Base-by-base conservation (phyloP, 2,888 invertebrate species). In the Pseudococcus longispinus region DNA sequence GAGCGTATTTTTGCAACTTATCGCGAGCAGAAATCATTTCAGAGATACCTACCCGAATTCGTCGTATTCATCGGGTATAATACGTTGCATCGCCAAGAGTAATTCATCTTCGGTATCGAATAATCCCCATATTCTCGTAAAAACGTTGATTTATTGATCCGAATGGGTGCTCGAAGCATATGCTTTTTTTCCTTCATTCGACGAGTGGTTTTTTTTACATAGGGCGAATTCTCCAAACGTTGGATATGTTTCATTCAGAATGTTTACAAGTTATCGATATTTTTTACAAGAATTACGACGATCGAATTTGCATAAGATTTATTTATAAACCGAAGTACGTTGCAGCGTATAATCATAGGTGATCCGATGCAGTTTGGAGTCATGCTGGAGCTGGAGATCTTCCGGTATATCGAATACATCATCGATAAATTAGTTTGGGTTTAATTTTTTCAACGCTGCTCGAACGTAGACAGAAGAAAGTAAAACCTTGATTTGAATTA, bases 401-500 rank as follows among this genome's bases (percentile, higher is more conserved):
- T 60, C 60, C 60, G 60, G 60, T 60, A n/a, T 46, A 51, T 9
- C 9, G 60, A 23, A 60, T 23, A 60, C 13, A 2, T 60, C 13
- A 23, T 60, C 60, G 23, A 60, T 60, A 23, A 60, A 60, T 60
- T 20, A 23, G 23, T 60, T 60, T 60, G 1, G 13, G 23, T 60
- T 60, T 60, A 60, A 60, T 60, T 60, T 60, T 60, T 60, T 23
- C 23, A 60, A 60, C 60, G 60, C 20, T 2, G 23, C 60, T 1
- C 15, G 60, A 60, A 60, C 60, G 60, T 9, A 60, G 60, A 60
- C 60, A 60, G 60, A 60, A 60, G 60, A 60, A 60, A 60, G 60
- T 23, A 23, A 60, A 60, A 60, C 60, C 20, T 60, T 60, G 23
- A 60, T 60, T 60, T 60, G 11, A 60, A 60, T 60, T 23, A 23